phyloP scores from a whole-genome alignment of 2,888 invertebrate genomes.

The Unio delphinus region DNA sequence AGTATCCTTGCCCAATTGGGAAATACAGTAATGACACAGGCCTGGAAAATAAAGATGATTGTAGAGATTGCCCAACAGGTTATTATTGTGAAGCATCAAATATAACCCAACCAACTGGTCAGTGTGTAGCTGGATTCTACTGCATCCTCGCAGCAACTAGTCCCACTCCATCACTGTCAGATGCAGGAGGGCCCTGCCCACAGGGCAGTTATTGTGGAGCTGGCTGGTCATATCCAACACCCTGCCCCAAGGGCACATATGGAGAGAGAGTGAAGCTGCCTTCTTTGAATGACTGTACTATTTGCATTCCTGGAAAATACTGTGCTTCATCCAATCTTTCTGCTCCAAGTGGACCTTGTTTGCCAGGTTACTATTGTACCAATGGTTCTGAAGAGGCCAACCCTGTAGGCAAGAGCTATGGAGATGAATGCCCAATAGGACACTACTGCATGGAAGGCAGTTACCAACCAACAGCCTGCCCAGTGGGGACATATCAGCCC shows the following conservation, averaged over 20 bases:
- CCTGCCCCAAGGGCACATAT: conserved; percentile 67
- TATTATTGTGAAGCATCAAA: conserved; percentile 65
- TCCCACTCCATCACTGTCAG: conserved; percentile 45
- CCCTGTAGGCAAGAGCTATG: conserved; percentile 60
- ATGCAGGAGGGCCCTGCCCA: conserved; percentile 57
- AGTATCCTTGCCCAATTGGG: conserved; percentile 65
- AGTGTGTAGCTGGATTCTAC: conserved; percentile 63
- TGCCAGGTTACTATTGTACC: conserved; percentile 64
- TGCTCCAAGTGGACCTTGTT: conserved; percentile 59
- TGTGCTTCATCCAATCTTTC: conserved; percentile 59
- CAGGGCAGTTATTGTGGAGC: conserved; percentile 63
- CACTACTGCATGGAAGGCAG: conserved; percentile 62
- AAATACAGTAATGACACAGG: conserved; percentile 65
- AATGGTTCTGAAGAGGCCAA: conserved; percentile 63
- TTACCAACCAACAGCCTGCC: conserved; percentile 59
- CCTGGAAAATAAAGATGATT: conserved; percentile 56
- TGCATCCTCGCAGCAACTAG: conserved; percentile 57
- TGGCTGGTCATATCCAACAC: conserved; percentile 49
- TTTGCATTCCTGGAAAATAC: conserved; percentile 66
- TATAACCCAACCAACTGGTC: conserved; percentile 61
- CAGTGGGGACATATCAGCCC: conserved; percentile 66
- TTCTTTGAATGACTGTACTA: conserved; percentile 59
- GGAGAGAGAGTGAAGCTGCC: conserved; percentile 59
- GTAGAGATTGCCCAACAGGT: conserved; percentile 61
- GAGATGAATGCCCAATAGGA: conserved; percentile 66